Base-by-base conservation (phyloP, 2,888 invertebrate genomes). In the Bombyx huttoni region DNA sequence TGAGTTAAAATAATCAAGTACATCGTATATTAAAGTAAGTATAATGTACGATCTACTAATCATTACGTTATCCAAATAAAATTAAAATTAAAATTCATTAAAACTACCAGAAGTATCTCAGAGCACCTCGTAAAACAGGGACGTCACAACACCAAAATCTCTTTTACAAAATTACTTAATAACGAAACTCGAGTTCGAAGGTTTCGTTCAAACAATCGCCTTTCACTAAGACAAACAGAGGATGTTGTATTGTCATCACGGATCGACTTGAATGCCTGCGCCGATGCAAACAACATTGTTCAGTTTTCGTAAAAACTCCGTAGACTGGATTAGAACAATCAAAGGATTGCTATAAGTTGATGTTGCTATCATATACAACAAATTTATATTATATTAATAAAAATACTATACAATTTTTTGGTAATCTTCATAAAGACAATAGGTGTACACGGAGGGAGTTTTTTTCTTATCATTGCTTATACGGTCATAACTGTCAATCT, bases 151-250 rank as follows among this genome's bases (percentile, higher is more conserved):
- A 6, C 7, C 40, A 40, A 40, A 40, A 40, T 75, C 73, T 70
- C 74, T 74, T 53, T 40, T 40, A 40, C 40, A 40, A 40, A 40
- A 40, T 40, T 8, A 40, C 40, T 40, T 40, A 40, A 40, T 40
- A 40, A 40, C 9, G 8, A 12, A 12, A 40, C 9, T 14, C 47
- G 24, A 54, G 58, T 63, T 75, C 68, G 70, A 78, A 77, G 74
- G 72, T 74, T 76, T 75, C 64, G 70, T 69, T 73, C 71, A 77
- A 76, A 75, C 75, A 78, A 76, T 78, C 64, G 76, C 68, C 78
- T 81, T 81, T 83, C 81, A 68, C 81, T 71, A 69, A 73, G 66
- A 77, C 79, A 82, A 83, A 83, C 78, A 81, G 73, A 83, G 83
- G 83, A 84, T 82, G 78, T 75, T 76, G 72, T 67, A 78, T 80